These are phyloP conservation scores for Jordanella pulchra DNA, from an alignment of 2,797 vertebrate genomes.

Conservation along the genomic window DNA sequence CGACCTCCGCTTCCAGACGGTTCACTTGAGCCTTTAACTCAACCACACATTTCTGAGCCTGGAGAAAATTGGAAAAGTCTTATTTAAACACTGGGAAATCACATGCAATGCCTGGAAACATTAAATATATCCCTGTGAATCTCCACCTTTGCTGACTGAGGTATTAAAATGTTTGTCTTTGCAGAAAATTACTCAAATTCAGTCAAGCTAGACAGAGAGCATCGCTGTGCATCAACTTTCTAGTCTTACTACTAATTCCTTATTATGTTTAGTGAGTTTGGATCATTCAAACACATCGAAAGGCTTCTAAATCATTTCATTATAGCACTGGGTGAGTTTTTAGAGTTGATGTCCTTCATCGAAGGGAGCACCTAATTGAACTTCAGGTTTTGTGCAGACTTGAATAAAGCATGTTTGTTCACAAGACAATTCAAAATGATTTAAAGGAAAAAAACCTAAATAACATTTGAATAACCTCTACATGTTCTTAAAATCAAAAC, in stretches of 20 bases:
- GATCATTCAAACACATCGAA: background rate
- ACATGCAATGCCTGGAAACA: background rate
- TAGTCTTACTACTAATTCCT: background rate
- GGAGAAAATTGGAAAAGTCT: conserved; percentile 5
- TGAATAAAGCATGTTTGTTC: background rate
- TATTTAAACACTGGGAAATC: background rate
- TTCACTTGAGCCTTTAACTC: conserved; percentile 78
- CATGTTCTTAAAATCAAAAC: too few relatives aligned
- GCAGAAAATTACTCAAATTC: too few relatives aligned
- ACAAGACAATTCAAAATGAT: background rate
- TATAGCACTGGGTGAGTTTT: background rate
- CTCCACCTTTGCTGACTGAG: too few relatives aligned
- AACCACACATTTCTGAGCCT: conserved; percentile 76
- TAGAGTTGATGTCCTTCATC: background rate
- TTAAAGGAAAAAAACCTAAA: background rate
- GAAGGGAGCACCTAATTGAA: too few relatives aligned
- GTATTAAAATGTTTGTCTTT: too few relatives aligned
- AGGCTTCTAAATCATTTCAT: background rate
- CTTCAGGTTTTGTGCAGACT: too few relatives aligned
- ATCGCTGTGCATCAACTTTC: background rate
- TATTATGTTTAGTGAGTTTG: background rate
- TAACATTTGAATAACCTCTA: background rate
- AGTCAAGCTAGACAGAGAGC: too few relatives aligned
- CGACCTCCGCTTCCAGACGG: conserved; percentile 73
- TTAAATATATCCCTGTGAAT: too few relatives aligned